Percentiles rank a stretch among this genome's conserved stretches.
phyloP scores from a whole-genome alignment of 1,140 invertebrate genomes.

The Spodoptera frugiperda region DNA sequence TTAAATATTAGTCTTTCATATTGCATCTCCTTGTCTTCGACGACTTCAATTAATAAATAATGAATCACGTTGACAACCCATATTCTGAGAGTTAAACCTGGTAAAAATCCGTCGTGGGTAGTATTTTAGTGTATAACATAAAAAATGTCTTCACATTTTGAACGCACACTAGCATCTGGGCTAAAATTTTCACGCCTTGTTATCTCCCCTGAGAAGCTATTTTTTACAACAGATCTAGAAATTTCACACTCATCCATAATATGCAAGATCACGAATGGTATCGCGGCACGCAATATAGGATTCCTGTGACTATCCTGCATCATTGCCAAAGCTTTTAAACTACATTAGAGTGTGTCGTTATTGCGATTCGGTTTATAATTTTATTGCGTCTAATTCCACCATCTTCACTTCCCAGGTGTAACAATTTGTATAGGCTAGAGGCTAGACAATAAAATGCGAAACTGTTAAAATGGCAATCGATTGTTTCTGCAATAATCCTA shows the following conservation, averaged over 20 bases:
- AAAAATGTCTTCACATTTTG: not conserved
- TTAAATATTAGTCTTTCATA: too few relatives aligned
- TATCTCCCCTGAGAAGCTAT: constrained; percentile 20
- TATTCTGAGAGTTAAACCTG: too few relatives aligned
- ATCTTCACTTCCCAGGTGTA: constrained; percentile 28
- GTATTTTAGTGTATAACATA: not conserved
- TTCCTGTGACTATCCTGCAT: constrained; percentile 23
- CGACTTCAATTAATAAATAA: too few relatives aligned
- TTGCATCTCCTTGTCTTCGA: too few relatives aligned
- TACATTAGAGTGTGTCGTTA: constrained; percentile 47
- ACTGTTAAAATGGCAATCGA: constrained; percentile 23
- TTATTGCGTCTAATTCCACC: constrained; percentile 50
- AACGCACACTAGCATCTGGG: not conserved
- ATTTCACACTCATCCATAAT: constrained; percentile 34
- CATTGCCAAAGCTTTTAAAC: constrained; percentile 16
- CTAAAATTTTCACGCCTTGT: constrained; percentile 19
- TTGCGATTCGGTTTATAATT: constrained; percentile 54
- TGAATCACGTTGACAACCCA: too few relatives aligned
- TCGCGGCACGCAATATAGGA: constrained; percentile 29
- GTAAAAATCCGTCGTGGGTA: too few relatives aligned
- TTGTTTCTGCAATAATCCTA: constrained; percentile 29
- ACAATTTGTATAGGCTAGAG: constrained; percentile 37
- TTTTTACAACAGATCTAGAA: constrained; percentile 9
- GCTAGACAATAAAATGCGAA: constrained; percentile 33
- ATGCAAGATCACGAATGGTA: constrained; percentile 12